These are phyloP conservation scores for Imbricaverruca yamaguchii DNA, from an alignment of 2,888 invertebrate species.

Conservation along the genomic window DNA sequence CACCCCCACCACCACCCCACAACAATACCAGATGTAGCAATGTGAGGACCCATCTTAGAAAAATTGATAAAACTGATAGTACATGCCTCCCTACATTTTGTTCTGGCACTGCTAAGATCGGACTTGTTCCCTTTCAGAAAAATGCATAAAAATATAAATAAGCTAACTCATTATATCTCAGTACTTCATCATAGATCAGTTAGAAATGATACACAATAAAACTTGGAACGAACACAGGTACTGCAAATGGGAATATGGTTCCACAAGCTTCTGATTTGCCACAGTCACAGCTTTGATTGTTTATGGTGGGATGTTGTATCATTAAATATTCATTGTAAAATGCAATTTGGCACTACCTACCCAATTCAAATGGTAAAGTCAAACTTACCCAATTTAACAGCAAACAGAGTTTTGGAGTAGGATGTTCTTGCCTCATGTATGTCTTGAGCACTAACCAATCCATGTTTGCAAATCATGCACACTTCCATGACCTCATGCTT, in stretches of 20 bases:
- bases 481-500: background rate
- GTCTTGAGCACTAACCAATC: background rate
- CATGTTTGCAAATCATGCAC: background rate
- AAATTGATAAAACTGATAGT: no score
- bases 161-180: background rate
- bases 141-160: no score
- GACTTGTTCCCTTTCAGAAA: no score
- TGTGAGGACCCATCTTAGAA: no score
- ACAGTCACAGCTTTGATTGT: background rate
- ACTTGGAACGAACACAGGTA: background rate
- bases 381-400: slow-evolving; percentile 1
- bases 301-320: background rate
- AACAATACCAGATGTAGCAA: no score
- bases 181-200: background rate
- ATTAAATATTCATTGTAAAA: background rate
- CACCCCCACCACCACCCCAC: no score
- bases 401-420: background rate
- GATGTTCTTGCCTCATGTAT: background rate
- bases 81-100: no score
- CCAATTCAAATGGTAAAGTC: background rate
- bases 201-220: no score
- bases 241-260: background rate
- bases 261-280: background rate
- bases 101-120: no score
- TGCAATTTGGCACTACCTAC: background rate